Evolutionary conservation across 92 coral and sea anemone genomes (phyloP).

Genomic region (Hydrozoanthus gracilis): DNA sequence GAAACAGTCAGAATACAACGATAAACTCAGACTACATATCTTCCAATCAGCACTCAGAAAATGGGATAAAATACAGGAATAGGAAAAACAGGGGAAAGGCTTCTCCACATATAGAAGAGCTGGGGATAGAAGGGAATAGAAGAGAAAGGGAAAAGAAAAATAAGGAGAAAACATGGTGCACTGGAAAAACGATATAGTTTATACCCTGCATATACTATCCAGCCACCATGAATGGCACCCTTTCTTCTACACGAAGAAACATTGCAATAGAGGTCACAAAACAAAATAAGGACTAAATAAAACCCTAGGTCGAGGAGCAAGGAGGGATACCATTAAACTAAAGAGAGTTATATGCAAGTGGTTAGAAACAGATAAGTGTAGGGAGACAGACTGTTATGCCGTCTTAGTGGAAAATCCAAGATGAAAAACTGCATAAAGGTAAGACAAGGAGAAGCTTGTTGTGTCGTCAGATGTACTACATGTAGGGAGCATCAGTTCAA

Average conservation of each 20-base stretch:
- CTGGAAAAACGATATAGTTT: background rate
- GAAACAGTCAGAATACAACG: too few species aligned
- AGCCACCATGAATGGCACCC: background rate
- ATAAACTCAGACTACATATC: too few species aligned
- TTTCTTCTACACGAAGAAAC: background rate
- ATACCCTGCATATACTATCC: background rate
- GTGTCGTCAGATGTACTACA: background rate
- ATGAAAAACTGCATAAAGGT: too few species aligned
- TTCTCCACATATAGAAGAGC: background rate
- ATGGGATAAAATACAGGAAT: background rate
- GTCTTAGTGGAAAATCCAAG: too few species aligned
- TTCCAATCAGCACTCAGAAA: background rate
- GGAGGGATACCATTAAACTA: background rate
- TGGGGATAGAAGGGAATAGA: background rate
- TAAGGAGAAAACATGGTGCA: background rate
- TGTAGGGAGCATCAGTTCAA: background rate
- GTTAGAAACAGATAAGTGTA: too few species aligned
- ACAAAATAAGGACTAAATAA: background rate
- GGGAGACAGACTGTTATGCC: too few species aligned
- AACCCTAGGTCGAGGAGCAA: background rate
- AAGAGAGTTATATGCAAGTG: background rate
- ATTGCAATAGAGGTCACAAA: background rate
- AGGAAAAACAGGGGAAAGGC: background rate
- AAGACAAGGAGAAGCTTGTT: background rate
- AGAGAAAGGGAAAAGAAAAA: background rate